Evolutionary conservation across 2,888 invertebrate genomes (phyloP).

Genomic region (Atethmia centrago): DNA sequence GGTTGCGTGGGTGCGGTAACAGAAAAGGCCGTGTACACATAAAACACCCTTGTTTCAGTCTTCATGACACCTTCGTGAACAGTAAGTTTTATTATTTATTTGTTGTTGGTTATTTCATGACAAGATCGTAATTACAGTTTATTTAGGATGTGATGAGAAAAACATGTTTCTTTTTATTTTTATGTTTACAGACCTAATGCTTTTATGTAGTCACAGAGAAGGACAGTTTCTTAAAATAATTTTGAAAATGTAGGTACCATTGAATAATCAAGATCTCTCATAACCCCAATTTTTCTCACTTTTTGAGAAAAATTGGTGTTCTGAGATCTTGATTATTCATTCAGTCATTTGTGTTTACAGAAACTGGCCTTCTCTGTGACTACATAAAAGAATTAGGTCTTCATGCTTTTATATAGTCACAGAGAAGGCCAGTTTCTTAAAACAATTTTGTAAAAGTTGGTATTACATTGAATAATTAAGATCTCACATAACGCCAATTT

Average conservation of each 20-base stretch:
- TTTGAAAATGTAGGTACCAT: too few species aligned
- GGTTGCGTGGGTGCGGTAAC: slow-evolving; percentile 31
- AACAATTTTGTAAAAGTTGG: not conserved
- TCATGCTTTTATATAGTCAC: too few species aligned
- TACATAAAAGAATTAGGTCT: too few species aligned
- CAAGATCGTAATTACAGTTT: slow-evolving; percentile 37
- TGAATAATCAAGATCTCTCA: not conserved
- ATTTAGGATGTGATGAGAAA: slow-evolving; percentile 29
- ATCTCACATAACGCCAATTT: too few species aligned
- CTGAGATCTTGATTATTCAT: too few species aligned
- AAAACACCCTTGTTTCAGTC: slow-evolving; percentile 42
- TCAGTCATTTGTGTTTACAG: too few species aligned
- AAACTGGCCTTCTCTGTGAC: too few species aligned
- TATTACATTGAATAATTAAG: not conserved
- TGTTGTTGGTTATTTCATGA: slow-evolving; percentile 30
- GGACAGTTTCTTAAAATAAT: too few species aligned
- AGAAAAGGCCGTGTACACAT: slow-evolving; percentile 24
- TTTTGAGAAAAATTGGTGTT: too few species aligned
- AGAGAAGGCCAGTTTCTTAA: too few species aligned
- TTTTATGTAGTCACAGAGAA: not conserved
- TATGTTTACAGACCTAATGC: not conserved
- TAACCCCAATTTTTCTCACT: not conserved
- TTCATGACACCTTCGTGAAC: slow-evolving; percentile 42
- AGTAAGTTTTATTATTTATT: slow-evolving; percentile 42
- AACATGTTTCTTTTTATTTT: slow-evolving; percentile 1